Conservation (phyloP, 2,113 vertebrate genomes). For the Salvelinus fontinalis region DNA sequence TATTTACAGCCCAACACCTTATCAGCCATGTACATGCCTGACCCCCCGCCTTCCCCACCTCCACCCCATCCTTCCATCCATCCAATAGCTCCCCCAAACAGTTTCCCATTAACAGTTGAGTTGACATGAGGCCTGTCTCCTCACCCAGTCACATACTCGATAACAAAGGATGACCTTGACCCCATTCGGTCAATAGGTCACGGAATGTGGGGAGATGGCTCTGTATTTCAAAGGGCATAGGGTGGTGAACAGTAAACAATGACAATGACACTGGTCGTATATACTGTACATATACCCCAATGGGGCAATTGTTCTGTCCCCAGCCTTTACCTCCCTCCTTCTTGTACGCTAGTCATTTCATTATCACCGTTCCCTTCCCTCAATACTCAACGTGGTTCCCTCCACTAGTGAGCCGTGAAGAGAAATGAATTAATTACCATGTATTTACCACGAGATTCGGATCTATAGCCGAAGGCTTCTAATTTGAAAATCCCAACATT, state of each 20-base stretch:
- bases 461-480: slow-evolving; percentile 52
- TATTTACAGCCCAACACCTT: slow-evolving; percentile 59
- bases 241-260: not conserved
- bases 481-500: slow-evolving; percentile 51
- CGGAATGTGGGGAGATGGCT: not conserved
- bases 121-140: not conserved
- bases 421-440: slow-evolving; percentile 65
- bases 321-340: slow-evolving; percentile 16
- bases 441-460: slow-evolving; percentile 56
- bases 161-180: slow-evolving; percentile 2
- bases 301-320: not conserved
- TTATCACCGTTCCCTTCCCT: slow-evolving; percentile 63
- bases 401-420: slow-evolving; percentile 59
- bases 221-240: too few relatives aligned
- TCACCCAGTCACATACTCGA: not conserved
- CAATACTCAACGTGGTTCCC: slow-evolving; percentile 63
- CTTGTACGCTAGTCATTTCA: slow-evolving; percentile 66
- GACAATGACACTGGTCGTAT: not conserved
- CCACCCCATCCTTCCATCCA: not conserved
- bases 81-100: not conserved
- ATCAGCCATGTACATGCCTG: slow-evolving; percentile 42
- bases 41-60: not conserved
- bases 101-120: not conserved
- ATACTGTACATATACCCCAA: not conserved
- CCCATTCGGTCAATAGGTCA: not conserved